Evolutionary conservation across 2,888 invertebrate species (phyloP).

Genomic region (Lasius platythorax): DNA sequence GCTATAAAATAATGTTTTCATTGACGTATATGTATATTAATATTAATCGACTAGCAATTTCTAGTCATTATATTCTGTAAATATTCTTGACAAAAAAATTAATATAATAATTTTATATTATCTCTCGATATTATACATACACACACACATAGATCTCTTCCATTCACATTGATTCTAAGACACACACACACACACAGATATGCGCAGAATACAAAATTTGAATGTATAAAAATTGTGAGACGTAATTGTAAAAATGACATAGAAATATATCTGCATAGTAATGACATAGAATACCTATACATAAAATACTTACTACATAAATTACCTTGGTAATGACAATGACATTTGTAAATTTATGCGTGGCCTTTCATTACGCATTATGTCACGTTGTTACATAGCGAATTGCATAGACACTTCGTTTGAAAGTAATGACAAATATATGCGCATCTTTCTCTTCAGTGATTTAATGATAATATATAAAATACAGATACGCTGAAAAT

Average conservation of each 20-base stretch:
- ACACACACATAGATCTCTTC: neutral
- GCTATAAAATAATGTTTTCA: neutral
- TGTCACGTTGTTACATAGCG: conserved; percentile 14
- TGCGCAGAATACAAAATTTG: neutral
- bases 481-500: neutral
- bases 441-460: no score
- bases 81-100: neutral
- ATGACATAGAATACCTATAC: neutral
- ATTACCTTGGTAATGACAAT: conserved; percentile 34
- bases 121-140: neutral
- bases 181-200: neutral
- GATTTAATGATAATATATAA: neutral
- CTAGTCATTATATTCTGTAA: neutral
- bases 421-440: conserved; percentile 9
- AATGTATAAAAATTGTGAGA: neutral
- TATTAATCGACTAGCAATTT: neutral
- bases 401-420: conserved; percentile 5
- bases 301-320: neutral
- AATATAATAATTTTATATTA: neutral
- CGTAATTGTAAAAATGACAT: conserved; percentile 3
- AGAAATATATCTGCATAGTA: conserved; percentile 28
- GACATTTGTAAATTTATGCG: conserved; percentile 37
- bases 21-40: neutral
- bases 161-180: neutral
- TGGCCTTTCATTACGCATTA: conserved; percentile 37